phyloP scores from a whole-genome alignment of 2,888 invertebrate species.

The Cordilura impudica region DNA sequence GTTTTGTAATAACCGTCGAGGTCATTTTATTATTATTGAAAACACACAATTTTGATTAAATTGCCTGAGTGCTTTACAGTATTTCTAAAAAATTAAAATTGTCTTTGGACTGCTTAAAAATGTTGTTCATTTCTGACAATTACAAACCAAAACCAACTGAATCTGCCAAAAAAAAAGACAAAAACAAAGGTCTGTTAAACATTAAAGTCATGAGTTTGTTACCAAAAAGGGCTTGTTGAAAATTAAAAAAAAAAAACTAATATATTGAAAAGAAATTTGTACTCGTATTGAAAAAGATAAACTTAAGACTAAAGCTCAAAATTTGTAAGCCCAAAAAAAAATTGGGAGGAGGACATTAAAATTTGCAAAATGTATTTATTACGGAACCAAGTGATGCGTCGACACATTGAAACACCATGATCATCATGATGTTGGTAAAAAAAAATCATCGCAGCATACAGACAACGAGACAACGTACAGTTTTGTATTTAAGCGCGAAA shows the following conservation, averaged over 20 bases:
- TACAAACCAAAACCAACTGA: constrained; percentile 14
- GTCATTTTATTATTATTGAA: too few species aligned
- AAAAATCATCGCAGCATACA: constrained; percentile 1
- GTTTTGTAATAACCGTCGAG: too few species aligned
- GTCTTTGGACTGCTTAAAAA: neutral
- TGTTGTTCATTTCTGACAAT: constrained; percentile 30
- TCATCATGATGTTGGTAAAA: constrained; percentile 27
- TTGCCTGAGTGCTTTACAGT: too few species aligned
- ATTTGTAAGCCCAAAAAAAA: constrained; percentile 42
- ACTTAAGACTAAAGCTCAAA: constrained; percentile 12
- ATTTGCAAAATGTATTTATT: constrained; percentile 76
- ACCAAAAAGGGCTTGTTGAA: constrained; percentile 35
- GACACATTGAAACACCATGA: constrained; percentile 59
- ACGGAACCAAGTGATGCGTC: constrained; percentile 73
- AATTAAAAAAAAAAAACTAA: constrained; percentile 19
- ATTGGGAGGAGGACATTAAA: constrained; percentile 75
- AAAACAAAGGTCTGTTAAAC: constrained; percentile 23
- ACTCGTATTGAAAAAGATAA: neutral
- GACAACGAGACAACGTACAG: constrained; percentile 40
- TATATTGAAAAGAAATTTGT: constrained; percentile 49
- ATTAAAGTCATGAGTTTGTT: constrained; percentile 38
- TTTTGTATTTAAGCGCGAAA: constrained; percentile 46
- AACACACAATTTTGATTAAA: too few species aligned
- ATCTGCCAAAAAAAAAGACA: constrained; percentile 8
- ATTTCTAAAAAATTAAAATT: too few species aligned